A percentile compares a stretch with the other conserved stretches of the same genome.
phyloP scores from a whole-genome alignment of 2,888 invertebrate genomes.

The Drosophila mimica region DNA sequence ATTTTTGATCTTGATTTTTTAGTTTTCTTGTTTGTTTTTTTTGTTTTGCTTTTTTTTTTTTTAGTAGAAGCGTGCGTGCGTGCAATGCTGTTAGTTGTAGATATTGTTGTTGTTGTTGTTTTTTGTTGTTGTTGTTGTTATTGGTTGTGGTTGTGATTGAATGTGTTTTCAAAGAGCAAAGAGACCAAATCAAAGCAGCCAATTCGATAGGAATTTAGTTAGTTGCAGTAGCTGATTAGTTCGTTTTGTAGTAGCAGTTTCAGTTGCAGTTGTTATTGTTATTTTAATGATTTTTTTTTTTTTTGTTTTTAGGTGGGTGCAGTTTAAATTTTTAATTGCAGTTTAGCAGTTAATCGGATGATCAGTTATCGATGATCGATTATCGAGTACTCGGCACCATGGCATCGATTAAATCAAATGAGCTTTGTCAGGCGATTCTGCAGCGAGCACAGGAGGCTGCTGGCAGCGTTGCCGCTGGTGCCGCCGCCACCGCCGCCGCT shows the following conservation, averaged over 20 bases:
- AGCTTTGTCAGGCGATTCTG: slow-evolving; percentile 82
- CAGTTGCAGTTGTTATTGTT: slow-evolving; percentile 27
- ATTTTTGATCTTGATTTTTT: slow-evolving; percentile 31
- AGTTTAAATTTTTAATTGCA: slow-evolving; percentile 57
- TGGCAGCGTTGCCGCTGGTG: slow-evolving; percentile 19
- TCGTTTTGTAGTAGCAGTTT: slow-evolving; percentile 30
- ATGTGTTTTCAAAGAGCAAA: slow-evolving; percentile 60
- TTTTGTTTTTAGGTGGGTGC: slow-evolving; percentile 52
- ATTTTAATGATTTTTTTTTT: slow-evolving; percentile 20
- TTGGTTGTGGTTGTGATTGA: slow-evolving; percentile 43
- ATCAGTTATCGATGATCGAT: slow-evolving; percentile 33
- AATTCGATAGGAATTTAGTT: slow-evolving; percentile 56
- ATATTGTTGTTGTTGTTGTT: slow-evolving; percentile 30
- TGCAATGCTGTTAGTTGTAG: slow-evolving; percentile 57
- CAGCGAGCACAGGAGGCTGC: slow-evolving; percentile 77
- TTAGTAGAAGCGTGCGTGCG: slow-evolving; percentile 61
- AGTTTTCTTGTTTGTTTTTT: slow-evolving; percentile 21
- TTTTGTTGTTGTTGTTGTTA: slow-evolving; percentile 34
- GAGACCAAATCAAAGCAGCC: slow-evolving; percentile 75
- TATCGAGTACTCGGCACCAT: slow-evolving; percentile 16
- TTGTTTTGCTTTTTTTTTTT: slow-evolving; percentile 30
- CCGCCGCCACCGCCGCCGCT: slow-evolving; percentile 25
- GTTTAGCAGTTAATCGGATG: slow-evolving; percentile 42
- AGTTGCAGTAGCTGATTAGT: slow-evolving; percentile 41
- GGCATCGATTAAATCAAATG: slow-evolving; percentile 61